Conservation (phyloP, 2,797 vertebrate species). For the Rhincodon typus region DNA sequence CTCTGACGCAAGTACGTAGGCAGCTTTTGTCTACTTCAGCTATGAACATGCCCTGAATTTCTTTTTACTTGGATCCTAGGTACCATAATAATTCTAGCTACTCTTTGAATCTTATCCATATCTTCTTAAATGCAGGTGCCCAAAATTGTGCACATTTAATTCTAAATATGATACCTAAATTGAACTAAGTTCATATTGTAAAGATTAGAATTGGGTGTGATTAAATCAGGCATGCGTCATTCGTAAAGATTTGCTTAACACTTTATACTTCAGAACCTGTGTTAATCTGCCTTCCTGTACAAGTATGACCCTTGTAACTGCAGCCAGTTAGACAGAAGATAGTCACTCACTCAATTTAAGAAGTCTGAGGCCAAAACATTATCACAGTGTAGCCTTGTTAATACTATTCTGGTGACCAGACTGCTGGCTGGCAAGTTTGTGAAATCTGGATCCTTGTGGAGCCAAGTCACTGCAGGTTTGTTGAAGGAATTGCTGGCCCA, state of each 20-base stretch:
- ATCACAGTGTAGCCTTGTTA: neutral
- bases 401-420: neutral
- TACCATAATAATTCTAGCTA: neutral
- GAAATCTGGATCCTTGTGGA: neutral
- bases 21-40: slow-evolving; percentile 21
- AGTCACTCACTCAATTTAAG: neutral
- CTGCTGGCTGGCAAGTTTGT: neutral
- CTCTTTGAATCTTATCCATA: neutral
- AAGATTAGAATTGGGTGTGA: neutral
- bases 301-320: neutral
- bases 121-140: neutral
- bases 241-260: neutral
- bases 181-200: neutral
- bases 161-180: neutral
- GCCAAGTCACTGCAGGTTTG: neutral
- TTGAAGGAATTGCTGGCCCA: neutral
- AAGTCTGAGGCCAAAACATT: neutral
- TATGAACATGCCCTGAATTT: neutral
- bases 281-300: neutral
- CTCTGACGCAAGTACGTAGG: neutral
- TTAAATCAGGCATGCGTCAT: neutral
- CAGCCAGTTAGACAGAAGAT: neutral
- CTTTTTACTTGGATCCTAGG: neutral
- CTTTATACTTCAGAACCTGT: neutral
- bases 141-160: neutral